Percentiles rank a stretch among this genome's conserved stretches.
These are phyloP conservation scores for Melitaea athalia DNA, from an alignment of 2,888 invertebrate genomes.

Conservation along the genomic window DNA sequence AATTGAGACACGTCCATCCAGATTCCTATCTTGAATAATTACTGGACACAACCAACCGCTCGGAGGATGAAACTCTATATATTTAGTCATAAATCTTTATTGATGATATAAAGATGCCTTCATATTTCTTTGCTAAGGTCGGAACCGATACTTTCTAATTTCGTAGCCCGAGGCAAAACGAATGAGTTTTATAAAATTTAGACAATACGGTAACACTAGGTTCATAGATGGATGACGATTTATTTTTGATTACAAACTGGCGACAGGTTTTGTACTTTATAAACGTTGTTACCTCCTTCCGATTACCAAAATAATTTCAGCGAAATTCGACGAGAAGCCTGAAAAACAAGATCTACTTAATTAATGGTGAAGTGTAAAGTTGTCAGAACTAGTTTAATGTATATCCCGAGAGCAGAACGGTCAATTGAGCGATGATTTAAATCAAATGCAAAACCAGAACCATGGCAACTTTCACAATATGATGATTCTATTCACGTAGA, in stretches of 20 bases:
- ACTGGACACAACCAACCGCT: constrained; percentile 50
- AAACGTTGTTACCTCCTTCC: constrained; percentile 13
- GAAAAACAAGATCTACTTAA: constrained; percentile 35
- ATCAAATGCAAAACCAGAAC: constrained; percentile 57
- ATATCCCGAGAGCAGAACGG: constrained; percentile 56
- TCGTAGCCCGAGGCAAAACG: constrained; percentile 70
- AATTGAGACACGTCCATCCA: constrained; percentile 47
- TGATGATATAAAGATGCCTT: constrained; percentile 55
- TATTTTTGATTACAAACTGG: constrained; percentile 38
- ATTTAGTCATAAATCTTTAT: constrained; percentile 72
- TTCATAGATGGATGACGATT: constrained; percentile 46
- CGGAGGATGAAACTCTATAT: constrained; percentile 50
- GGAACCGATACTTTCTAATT: constrained; percentile 74
- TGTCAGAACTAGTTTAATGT: constrained; percentile 55
- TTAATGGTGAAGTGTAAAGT: constrained; percentile 39
- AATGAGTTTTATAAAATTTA: constrained; percentile 67
- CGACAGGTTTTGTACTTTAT: constrained; percentile 26
- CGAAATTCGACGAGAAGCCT: constrained; percentile 23
- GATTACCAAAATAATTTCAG: constrained; percentile 37
- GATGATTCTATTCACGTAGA: constrained; percentile 50
- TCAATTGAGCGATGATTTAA: constrained; percentile 55
- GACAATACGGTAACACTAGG: constrained; percentile 55
- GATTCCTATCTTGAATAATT: constrained; percentile 62
- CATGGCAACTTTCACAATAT: constrained; percentile 67
- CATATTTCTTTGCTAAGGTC: constrained; percentile 51